Conservation (phyloP, 1,140 invertebrate genomes). For the Diorhabda elongata region DNA sequence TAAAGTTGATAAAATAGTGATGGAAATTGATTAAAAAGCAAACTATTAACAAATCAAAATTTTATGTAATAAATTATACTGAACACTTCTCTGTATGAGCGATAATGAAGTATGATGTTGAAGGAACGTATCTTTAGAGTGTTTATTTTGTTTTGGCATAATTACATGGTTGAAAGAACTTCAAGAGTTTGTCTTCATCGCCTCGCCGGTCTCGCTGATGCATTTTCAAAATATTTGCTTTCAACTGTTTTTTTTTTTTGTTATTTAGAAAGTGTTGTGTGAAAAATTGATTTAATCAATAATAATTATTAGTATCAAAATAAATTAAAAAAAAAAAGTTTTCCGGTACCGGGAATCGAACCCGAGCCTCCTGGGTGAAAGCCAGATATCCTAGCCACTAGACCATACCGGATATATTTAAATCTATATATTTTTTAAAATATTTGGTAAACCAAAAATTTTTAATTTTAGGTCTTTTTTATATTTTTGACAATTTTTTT, state of each 20-base stretch:
- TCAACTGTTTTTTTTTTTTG: not conserved
- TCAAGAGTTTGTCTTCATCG: slow-evolving; percentile 6
- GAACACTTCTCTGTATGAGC: not conserved
- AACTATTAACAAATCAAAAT: no score
- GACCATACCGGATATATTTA: slow-evolving; percentile 34
- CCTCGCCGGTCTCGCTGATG: not conserved
- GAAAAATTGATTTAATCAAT: no score
- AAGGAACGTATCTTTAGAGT: slow-evolving; percentile 16
- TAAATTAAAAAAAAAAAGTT: not conserved
- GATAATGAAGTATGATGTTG: not conserved
- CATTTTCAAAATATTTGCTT: not conserved
- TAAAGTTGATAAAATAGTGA: no score
- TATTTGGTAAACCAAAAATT: no score
- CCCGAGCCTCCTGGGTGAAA: slow-evolving; percentile 42
- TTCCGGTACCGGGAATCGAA: slow-evolving; percentile 42
- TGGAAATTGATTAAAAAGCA: no score
- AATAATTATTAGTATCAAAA: no score
- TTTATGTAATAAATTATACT: no score
- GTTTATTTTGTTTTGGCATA: slow-evolving; percentile 20
- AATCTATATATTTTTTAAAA: no score
- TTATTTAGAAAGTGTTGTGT: not conserved
- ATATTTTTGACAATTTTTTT: no score
- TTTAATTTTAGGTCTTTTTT: no score
- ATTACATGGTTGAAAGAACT: slow-evolving; percentile 13
- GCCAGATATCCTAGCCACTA: slow-evolving; percentile 42